Evolutionary conservation across 2,888 invertebrate species (phyloP).

Genomic region (Iphiclides podalirius): DNA sequence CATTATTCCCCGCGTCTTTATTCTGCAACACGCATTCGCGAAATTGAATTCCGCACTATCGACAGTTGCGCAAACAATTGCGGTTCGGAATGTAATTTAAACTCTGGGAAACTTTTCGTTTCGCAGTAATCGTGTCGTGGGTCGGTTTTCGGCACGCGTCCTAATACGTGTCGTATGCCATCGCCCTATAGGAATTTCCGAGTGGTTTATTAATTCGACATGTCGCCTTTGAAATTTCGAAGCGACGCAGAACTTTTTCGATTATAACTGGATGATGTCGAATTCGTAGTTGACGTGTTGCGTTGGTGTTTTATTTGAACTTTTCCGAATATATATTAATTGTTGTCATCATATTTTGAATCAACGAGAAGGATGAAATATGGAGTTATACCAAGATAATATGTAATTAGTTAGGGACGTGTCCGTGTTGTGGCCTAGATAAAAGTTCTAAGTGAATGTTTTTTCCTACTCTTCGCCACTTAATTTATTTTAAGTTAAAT

Average conservation of each 20-base stretch:
- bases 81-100: constrained; percentile 15
- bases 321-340: too few relatives aligned
- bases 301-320: constrained; percentile 28
- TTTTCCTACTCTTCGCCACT: too few relatives aligned
- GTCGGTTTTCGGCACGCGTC: constrained; percentile 1
- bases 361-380: too few relatives aligned
- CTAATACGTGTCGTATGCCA: constrained; percentile 1
- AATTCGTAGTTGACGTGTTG: too few relatives aligned
- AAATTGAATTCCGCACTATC: constrained; percentile 7
- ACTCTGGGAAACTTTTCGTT: constrained; percentile 9
- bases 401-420: too few relatives aligned
- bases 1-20: too few relatives aligned
- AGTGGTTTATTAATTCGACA: constrained; percentile 16
- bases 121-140: neutral
- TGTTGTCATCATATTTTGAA: too few relatives aligned
- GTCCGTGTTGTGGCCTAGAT: too few relatives aligned
- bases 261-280: constrained; percentile 68
- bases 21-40: neutral
- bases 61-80: constrained; percentile 6
- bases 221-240: constrained; percentile 11
- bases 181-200: constrained; percentile 15
- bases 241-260: constrained; percentile 62
- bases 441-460: too few relatives aligned
- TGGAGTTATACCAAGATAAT: too few relatives aligned
- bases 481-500: too few relatives aligned